Evolutionary conservation across 2,797 vertebrate species (phyloP), one percentile per base, ranked within the genome.

Genomic region (Parotocinclus haroldoi): DNA sequence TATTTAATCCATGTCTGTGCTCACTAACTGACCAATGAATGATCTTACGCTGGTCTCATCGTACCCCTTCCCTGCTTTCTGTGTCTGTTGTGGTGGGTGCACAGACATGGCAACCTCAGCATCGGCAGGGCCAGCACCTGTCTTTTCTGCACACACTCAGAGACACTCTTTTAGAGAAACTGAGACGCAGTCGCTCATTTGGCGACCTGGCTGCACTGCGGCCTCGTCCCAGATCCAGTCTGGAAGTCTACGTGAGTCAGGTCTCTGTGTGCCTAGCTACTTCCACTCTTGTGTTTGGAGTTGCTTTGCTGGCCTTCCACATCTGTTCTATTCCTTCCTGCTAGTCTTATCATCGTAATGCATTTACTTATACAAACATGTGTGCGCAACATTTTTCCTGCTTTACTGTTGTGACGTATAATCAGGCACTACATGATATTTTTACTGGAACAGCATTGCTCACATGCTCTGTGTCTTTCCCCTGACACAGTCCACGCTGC

Each of bases 191-290:
- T 89, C 92, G 92, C 83, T 98, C 96, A 66, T 94, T 96, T 88
- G 93, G 95, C 79, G 96, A 98, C 89, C 91, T 98, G 91, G 91
- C 95, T 81, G 93, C 92, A 46, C 92, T 96, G 76, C 92, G 93
- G 84, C 93, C 93, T 82, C 91, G 91, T 84, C 92, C 95, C 84
- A 93, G 90, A 87, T 91, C 92, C 89, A 94, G 91, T 87, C 92
- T 93, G 89, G 93, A 95, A 90, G 90, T 92, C 79, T 96, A 95
- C 87, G 96, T 99, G 96, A 98, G 96, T 97, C 88, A 86, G 89
- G 79, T 16, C 68, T 57, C 50, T 50, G 65, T 71, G 72, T 76
- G 64, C 52, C 59, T 66, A 63, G 45, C 62, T 54, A 36, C 37
- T 59, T 56, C 61, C 44, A 64, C n/a, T 27, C 27, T 27, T 19